Base-by-base conservation (phyloP, 2,113 vertebrate genomes). In the Oreochromis tanganicae region DNA sequence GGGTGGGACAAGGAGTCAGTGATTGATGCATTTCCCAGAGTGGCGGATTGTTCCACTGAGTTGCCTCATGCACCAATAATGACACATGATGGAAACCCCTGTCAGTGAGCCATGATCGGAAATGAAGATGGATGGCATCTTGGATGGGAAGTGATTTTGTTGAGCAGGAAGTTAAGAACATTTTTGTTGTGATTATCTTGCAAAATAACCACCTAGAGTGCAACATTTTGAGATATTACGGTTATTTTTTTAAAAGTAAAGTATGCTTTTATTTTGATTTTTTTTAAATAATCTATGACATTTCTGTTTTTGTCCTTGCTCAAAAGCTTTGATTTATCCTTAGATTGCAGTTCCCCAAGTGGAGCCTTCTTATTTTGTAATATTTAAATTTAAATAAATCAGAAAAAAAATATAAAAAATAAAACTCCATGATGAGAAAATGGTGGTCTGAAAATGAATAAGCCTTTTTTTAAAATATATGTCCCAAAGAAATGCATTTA, bases 81-180 rank as follows among this genome's bases (percentile, higher is more conserved):
- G 96, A 96, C 95, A 96, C 93, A 96, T 97, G 96, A 97, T 97
- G 94, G 96, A 97, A 96, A 92, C 90, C 92, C 94, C 95, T 96
- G 96, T 96, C 96, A 95, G 87, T 8, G 50, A 91, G 93, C 94
- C 95, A 90, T 90, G 91, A 94, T 89, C 84, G 88, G 81, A 93
- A 96, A 97, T 96, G 95, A 97, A 97, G 96, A 97, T 91, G 91
- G 96, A 97, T 96, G 83, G 94, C 61, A 85, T 88, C 85, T 89
- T 85, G 87, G 89, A 96, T 95, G 87, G 93, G 92, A 96, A 95
- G 94, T 96, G 95, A 96, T 96, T 96, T 96, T 93, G 93, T 95
- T 89, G 89, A 95, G 89, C 92, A 87, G 91, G 90, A 96, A 95
- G 94, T 96, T 95, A 94, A 92, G 85, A 95, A 90, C 66, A 24